Conservation (phyloP, 2,797 vertebrate genomes). For the Hippopotamyrus pictus region DNA sequence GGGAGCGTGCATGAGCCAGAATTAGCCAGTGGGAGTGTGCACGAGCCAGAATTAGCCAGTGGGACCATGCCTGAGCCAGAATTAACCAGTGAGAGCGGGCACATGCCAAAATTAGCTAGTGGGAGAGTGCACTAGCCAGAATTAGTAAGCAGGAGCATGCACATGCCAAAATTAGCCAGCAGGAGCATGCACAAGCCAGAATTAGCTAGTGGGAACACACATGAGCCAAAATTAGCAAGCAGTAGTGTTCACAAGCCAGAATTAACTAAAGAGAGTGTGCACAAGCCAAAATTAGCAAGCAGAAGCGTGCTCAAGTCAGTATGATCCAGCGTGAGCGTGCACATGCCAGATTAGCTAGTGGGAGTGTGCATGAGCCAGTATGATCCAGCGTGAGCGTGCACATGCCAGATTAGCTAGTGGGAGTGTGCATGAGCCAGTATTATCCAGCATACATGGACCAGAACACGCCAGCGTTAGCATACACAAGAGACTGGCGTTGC, state of each 20-base stretch:
- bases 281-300: not conserved
- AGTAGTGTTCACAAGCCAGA: not conserved
- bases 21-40: not conserved
- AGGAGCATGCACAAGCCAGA: slow-evolving; percentile 18
- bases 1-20: not conserved
- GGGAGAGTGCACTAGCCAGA: not conserved
- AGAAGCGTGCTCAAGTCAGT: not conserved
- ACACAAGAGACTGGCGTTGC: slow-evolving; percentile 70
- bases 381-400: not conserved
- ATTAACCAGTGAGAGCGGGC: not conserved
- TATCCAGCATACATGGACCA: not conserved
- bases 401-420: slow-evolving; percentile 22
- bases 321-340: not conserved
- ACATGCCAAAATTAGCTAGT: not conserved
- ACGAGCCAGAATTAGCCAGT: not conserved
- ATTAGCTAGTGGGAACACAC: not conserved
- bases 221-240: slow-evolving; percentile 24
- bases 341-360: slow-evolving; percentile 22
- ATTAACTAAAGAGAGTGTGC: not conserved
- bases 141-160: not conserved
- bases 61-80: not conserved
- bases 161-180: not conserved
- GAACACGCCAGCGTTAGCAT: not conserved
- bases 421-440: not conserved
- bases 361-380: not conserved